Evolutionary conservation across 2,888 invertebrate species (phyloP).

Genomic region (Tipula helvola): DNA sequence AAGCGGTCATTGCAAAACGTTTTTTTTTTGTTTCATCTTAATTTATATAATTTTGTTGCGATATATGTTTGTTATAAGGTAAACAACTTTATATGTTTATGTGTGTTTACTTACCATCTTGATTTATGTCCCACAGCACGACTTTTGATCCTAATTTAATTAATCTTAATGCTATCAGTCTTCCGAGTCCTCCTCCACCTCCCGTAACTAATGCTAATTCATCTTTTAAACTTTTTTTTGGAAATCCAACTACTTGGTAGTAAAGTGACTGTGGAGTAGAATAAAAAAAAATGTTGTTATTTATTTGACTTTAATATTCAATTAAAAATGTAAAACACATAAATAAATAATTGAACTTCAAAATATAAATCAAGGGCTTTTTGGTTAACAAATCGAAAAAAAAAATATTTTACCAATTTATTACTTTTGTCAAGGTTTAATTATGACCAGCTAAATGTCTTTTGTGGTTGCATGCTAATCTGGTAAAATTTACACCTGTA

Average conservation of each 20-base stretch:
- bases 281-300: background rate
- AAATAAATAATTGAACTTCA: background rate
- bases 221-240: conserved; percentile 49
- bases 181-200: conserved; percentile 75
- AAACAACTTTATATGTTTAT: background rate
- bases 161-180: conserved; percentile 60
- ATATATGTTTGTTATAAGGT: no score
- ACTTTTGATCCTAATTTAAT: conserved; percentile 66
- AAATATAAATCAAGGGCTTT: background rate
- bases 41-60: no score
- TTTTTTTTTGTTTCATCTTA: no score
- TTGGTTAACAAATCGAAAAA: no score
- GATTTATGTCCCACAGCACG: conserved; percentile 83
- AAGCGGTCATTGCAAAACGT: no score
- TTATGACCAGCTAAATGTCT: no score
- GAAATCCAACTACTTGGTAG: conserved; percentile 47
- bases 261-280: conserved; percentile 40
- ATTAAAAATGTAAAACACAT: background rate
- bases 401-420: no score
- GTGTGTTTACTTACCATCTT: conserved; percentile 43
- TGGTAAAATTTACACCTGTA: no score
- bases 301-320: background rate
- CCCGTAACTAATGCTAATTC: conserved; percentile 81
- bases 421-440: no score
- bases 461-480: no score